These are phyloP conservation scores for Synodontis membranacea DNA, from an alignment of 2,113 vertebrate genomes.

Conservation along the genomic window DNA sequence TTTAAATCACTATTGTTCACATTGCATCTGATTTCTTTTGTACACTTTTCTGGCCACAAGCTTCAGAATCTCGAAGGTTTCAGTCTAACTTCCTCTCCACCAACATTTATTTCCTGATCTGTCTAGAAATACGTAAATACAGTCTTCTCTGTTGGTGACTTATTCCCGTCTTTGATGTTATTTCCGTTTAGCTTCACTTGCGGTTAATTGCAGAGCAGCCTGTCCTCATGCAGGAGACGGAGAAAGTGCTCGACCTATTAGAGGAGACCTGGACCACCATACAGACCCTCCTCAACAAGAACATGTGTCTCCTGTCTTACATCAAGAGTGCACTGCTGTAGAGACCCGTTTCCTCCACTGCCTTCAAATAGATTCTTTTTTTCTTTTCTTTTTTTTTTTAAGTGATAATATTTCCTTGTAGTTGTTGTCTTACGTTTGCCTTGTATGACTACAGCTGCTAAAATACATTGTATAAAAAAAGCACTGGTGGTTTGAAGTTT, in stretches of 20 bases:
- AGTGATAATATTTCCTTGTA: neutral
- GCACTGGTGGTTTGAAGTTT: neutral
- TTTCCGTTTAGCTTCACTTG: slow-evolving; percentile 80
- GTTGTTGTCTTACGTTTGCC: neutral
- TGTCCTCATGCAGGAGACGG: slow-evolving; percentile 75
- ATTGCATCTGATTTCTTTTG: neutral
- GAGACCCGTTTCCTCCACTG: slow-evolving; percentile 12
- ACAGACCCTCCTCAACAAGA: slow-evolving; percentile 83
- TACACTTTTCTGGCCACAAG: neutral
- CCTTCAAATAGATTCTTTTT: neutral
- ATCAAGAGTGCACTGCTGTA: slow-evolving; percentile 89
- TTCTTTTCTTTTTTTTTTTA: neutral
- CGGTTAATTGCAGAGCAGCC: slow-evolving; percentile 79
- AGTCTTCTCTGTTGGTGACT: neutral
- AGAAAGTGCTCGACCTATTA: slow-evolving; percentile 71
- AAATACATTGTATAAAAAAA: slow-evolving; percentile 21
- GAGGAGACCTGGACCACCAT: slow-evolving; percentile 84
- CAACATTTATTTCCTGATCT: neutral
- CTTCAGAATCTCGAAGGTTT: neutral
- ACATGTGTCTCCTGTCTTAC: slow-evolving; percentile 88
- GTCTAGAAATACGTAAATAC: neutral
- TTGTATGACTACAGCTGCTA: neutral
- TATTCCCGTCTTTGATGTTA: neutral
- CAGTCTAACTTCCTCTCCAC: neutral
- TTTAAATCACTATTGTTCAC: neutral